These are phyloP conservation scores for Ornithorhynchus anatinus DNA, from an alignment of 2,113 vertebrate genomes.

Conservation along the genomic window DNA sequence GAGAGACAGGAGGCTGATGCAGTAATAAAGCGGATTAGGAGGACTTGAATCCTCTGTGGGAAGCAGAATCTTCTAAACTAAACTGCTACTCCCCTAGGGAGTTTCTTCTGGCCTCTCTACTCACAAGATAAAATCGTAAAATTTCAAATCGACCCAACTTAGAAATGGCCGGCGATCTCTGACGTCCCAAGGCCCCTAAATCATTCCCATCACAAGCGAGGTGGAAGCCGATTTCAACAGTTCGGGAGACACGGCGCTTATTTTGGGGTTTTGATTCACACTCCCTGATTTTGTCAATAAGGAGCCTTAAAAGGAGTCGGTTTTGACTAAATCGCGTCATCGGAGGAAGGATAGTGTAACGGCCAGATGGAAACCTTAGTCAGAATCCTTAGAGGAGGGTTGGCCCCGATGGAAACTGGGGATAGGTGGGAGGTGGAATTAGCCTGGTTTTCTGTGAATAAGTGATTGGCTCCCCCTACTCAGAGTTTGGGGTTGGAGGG, in stretches of 20 bases:
- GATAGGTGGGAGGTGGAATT: no score
- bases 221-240: not conserved
- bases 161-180: not conserved
- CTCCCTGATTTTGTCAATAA: not conserved
- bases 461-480: no score
- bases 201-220: not conserved
- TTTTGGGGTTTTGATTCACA: conserved; percentile 4
- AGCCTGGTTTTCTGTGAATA: no score
- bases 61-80: no score
- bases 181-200: not conserved
- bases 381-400: no score
- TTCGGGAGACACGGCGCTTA: not conserved
- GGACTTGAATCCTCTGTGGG: no score
- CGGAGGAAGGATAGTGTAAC: not conserved
- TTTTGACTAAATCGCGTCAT: conserved; percentile 10
- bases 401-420: no score
- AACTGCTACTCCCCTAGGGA: no score
- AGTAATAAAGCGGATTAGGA: no score
- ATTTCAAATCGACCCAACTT: not conserved
- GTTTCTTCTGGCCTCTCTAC: not conserved
- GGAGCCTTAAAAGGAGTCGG: not conserved
- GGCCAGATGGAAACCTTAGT: no score
- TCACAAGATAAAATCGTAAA: not conserved
- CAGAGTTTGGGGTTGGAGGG: no score
- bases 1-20: no score